Base-by-base conservation (phyloP, 2,888 invertebrate species). In the Drosophila nr. medialis region DNA sequence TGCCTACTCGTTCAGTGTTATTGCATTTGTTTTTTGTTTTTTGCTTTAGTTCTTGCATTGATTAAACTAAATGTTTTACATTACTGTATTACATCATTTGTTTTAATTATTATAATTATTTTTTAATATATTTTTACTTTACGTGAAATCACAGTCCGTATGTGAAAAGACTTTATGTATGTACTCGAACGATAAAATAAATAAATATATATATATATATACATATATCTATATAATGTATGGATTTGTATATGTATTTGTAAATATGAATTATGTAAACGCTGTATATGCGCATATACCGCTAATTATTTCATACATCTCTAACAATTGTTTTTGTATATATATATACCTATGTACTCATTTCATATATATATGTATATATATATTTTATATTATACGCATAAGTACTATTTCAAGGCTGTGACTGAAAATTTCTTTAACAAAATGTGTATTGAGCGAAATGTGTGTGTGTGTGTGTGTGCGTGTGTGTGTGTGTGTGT, bases 101-200 rank as follows among this genome's bases (percentile, higher is more conserved):
- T 48, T 59, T 45, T 58, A 45, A 56, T 55, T 65, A 68, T 70
- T 66, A 58, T 55, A 62, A 59, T 72, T 61, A 53, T 45, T 66
- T 53, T 64, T 42, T 38, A 61, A 66, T 53, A 53, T 34, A 69
- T 74, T 81, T 83, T 82, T 86, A 87, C 88, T 90, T 92, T 91
- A 92, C 84, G 89, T 89, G 90, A 91, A 93, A 93, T 93, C 93
- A 93, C 93, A 93, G 93, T 93, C 93, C 92, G 92, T 92, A 92
- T 93, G 93, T 93, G 93, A 93, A 92, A 91, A 91, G 90, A 91
- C 90, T 90, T 85, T 86, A 89, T 89, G 78, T 86, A 89, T 89
- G 80, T 85, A 87, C 85, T 89, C 78, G 78, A 83, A 86, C 85
- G 80, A 75, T 74, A 74, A 86, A 77, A 70, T 72, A 66, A 75